These are phyloP conservation scores for Drosophila saltans DNA, from an alignment of 1,140 invertebrate species.

Conservation along the genomic window DNA sequence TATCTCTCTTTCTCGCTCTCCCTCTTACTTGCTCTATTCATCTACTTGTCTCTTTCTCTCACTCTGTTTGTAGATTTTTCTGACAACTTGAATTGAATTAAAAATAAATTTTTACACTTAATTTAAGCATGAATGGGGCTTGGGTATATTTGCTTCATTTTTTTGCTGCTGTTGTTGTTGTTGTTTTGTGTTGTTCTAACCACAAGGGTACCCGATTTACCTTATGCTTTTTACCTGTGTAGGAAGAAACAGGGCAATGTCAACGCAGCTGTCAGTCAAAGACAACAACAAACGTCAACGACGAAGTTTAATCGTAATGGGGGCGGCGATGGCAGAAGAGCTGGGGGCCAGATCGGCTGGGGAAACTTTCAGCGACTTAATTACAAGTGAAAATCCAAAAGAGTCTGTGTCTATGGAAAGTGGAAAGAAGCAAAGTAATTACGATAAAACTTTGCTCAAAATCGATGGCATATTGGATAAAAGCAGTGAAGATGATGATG, in stretches of 20 bases:
- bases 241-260: slow-evolving; percentile 41
- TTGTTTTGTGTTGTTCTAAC: slow-evolving; percentile 4
- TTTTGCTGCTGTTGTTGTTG: not conserved
- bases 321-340: slow-evolving; percentile 3
- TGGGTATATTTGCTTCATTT: not conserved
- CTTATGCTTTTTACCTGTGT: slow-evolving; percentile 15
- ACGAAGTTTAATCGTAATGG: slow-evolving; percentile 65
- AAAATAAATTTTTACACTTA: slow-evolving; percentile 68
- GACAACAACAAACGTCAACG: slow-evolving; percentile 40
- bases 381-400: slow-evolving; percentile 60
- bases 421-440: slow-evolving; percentile 46
- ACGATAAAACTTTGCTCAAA: slow-evolving; percentile 67
- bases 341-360: slow-evolving; percentile 30
- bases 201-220: slow-evolving; percentile 14
- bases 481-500: slow-evolving; percentile 61
- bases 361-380: slow-evolving; percentile 79
- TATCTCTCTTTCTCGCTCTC: slow-evolving; percentile 6
- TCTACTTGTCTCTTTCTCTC: slow-evolving; percentile 11
- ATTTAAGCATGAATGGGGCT: slow-evolving; percentile 25
- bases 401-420: slow-evolving; percentile 11
- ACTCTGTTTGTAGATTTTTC: slow-evolving; percentile 20
- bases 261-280: slow-evolving; percentile 52
- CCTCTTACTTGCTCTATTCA: slow-evolving; percentile 5
- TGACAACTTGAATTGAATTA: slow-evolving; percentile 49
- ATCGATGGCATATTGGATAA: slow-evolving; percentile 63